Evolutionary conservation across 2,888 invertebrate species (phyloP).

Genomic region (Melanostoma mellinum): DNA sequence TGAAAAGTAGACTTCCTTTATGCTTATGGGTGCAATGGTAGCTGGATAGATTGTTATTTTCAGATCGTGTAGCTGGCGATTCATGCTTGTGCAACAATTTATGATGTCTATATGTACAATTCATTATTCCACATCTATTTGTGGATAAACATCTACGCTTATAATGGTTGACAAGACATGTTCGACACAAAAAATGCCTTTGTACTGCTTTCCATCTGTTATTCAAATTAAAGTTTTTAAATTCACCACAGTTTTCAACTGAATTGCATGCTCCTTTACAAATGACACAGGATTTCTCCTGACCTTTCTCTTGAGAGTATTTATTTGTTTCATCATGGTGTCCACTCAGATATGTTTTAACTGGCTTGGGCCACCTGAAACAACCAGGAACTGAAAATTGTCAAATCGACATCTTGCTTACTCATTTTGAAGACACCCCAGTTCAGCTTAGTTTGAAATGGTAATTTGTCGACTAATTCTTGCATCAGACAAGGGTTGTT

Average conservation of each 20-base stretch:
- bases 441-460: conserved; percentile 54
- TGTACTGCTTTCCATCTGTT: conserved; percentile 4
- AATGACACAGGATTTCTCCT: conserved; percentile 6
- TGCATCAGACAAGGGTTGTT: conserved; percentile 58
- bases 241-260: not conserved
- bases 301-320: not conserved
- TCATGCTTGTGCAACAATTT: conserved; percentile 1
- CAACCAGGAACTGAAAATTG: conserved; percentile 45
- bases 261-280: conserved; percentile 8
- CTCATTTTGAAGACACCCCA: conserved; percentile 56
- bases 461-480: conserved; percentile 65
- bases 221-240: not conserved
- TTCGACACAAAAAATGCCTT: conserved; percentile 17
- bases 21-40: not conserved
- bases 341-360: conserved; percentile 3
- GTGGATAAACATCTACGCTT: conserved; percentile 4
- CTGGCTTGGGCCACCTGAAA: conserved; percentile 21
- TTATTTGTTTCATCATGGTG: conserved; percentile 2
- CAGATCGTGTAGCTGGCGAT: not conserved
- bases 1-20: not conserved
- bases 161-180: conserved; percentile 4
- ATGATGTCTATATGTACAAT: conserved; percentile 6
- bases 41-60: not conserved
- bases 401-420: conserved; percentile 1
- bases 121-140: conserved; percentile 1